Evolutionary conservation across 1,140 invertebrate species (phyloP), one percentile per base, ranked within the genome.

Genomic region (Tetragonula clypearis): DNA sequence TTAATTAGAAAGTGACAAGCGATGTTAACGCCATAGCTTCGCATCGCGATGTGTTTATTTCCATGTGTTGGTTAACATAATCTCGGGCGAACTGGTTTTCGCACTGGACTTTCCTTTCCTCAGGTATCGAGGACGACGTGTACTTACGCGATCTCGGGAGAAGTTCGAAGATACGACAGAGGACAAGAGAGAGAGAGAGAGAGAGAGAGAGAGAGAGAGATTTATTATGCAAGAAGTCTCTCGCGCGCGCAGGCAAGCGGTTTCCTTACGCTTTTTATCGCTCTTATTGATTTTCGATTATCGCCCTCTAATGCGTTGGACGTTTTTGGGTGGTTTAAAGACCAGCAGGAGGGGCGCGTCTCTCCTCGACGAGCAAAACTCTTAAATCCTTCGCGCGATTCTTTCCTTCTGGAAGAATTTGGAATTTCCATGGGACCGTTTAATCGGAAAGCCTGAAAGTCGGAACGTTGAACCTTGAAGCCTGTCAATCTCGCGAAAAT

Each of bases 201-300:
- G 55, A 49, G 41, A 79, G 60, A 88, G 74, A 82, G 15, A 35
- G 35, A 21, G 19, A 26, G 56, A 14, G n/a, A 90, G 88, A 87
- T 90, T 90, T 90, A 90, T 90, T 87, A 89, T 89, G 85, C 88
- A 81, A 87, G 85, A 87, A 84, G 80, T 81, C 77, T 77, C n/a
- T 30, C 56, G 62, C 49, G 84, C 68, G 74, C 41, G 23, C n/a
- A 26, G 14, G 74, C 88, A 71, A 49, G 62, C 69, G 76, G 69
- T 83, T 86, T 86, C 85, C 87, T 88, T 68, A 71, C 78, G 62
- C 84, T 89, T 82, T 89, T 87, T 87, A 87, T 90, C 88, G 86
- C 26, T 58, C 55, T 86, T 90, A 87, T 90, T 90, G 88, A 90
- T 90, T 90, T 90, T 90, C 89, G 83, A 90, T 90, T 87, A 90